Evolutionary conservation across 2,888 invertebrate species (phyloP).

Genomic region (Drosophila trichaetosa): DNA sequence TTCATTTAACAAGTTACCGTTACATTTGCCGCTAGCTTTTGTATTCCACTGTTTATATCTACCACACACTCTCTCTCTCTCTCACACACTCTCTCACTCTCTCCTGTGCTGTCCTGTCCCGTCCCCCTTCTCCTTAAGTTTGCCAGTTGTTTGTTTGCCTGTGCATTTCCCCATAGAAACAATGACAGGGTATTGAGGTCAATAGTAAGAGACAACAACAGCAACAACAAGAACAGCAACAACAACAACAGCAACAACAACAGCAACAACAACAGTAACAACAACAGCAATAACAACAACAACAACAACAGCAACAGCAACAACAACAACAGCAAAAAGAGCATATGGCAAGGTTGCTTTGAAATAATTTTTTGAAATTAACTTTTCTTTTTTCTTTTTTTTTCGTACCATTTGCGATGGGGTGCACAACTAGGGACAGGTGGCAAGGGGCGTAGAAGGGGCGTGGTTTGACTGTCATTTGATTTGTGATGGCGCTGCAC

Average conservation of each 20-base stretch:
- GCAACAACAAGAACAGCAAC: constrained; percentile 7
- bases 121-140: neutral
- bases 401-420: constrained; percentile 36
- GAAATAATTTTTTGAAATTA: constrained; percentile 77
- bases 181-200: constrained; percentile 74
- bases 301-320: neutral
- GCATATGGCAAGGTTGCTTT: constrained; percentile 81
- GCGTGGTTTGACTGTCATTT: constrained; percentile 46
- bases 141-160: constrained; percentile 14
- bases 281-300: neutral
- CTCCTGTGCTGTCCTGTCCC: constrained; percentile 1
- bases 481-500: constrained; percentile 64
- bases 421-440: neutral
- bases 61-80: neutral
- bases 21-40: constrained; percentile 46
- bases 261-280: constrained; percentile 7
- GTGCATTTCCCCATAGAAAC: constrained; percentile 73
- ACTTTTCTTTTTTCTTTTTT: constrained; percentile 57
- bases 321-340: constrained; percentile 16
- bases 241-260: constrained; percentile 7
- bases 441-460: neutral
- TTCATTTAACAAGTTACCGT: constrained; percentile 68
- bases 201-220: constrained; percentile 74
- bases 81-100: neutral
- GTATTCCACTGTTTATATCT: constrained; percentile 32